These are phyloP conservation scores for Plebejus melissa DNA, from an alignment of 2,888 invertebrate genomes.

Conservation along the genomic window DNA sequence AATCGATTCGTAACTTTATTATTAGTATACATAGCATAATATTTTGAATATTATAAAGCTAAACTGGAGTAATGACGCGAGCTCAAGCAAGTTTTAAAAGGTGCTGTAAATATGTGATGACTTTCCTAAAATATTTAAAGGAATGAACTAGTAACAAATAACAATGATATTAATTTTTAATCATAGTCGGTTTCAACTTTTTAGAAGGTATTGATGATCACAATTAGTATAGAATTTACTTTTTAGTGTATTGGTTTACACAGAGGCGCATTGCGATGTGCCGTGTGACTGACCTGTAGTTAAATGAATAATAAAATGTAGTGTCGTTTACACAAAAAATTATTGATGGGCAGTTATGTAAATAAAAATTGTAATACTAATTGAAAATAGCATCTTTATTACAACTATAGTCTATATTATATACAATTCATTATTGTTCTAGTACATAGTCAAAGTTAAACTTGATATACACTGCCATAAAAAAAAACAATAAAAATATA, in stretches of 20 bases:
- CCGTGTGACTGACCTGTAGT: neutral
- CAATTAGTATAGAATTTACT: neutral
- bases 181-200: neutral
- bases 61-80: neutral
- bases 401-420: neutral
- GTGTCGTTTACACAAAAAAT: neutral
- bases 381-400: conserved; percentile 20
- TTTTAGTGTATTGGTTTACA: neutral
- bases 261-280: neutral
- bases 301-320: neutral
- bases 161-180: neutral
- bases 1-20: neutral
- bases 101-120: conserved; percentile 14
- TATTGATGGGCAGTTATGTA: neutral
- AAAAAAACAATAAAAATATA: neutral
- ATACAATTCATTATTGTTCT: conserved; percentile 17
- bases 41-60: neutral
- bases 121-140: neutral
- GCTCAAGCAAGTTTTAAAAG: neutral
- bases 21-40: neutral
- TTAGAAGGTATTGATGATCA: neutral
- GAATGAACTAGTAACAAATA: neutral
- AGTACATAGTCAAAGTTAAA: neutral
- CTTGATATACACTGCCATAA: conserved; percentile 18
- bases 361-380: neutral